These are phyloP conservation scores for Galaxea fascicularis DNA, from an alignment of 92 coral and sea anemone genomes.

Conservation along the genomic window DNA sequence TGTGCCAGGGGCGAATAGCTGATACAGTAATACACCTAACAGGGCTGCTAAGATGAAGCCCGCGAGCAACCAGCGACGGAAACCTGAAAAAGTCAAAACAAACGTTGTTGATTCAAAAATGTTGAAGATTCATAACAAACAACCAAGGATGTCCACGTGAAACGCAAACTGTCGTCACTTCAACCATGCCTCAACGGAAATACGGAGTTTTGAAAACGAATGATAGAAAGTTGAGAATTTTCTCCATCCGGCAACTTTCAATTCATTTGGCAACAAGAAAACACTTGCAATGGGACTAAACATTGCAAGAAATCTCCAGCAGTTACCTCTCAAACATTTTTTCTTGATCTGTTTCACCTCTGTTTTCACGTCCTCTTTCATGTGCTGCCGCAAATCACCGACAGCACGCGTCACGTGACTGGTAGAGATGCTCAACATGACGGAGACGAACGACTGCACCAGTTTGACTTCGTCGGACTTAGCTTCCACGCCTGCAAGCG, in stretches of 20 bases:
- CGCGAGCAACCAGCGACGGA: constrained; percentile 62
- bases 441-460: constrained; percentile 92
- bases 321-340: constrained; percentile 80
- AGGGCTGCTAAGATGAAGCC: constrained; percentile 65
- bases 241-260: no score
- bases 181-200: not conserved
- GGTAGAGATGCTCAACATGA: constrained; percentile 79
- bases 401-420: constrained; percentile 80
- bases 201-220: not conserved
- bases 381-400: constrained; percentile 79
- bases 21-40: constrained; percentile 80
- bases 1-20: constrained; percentile 84
- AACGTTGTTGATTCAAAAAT: not conserved
- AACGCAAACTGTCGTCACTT: not conserved
- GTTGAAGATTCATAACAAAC: not conserved
- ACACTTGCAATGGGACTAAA: not conserved
- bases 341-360: constrained; percentile 78
- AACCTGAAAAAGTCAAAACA: constrained; percentile 49
- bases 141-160: not conserved
- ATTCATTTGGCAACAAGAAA: no score
- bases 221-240: no score
- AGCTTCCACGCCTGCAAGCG: constrained; percentile 73
- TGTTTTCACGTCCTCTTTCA: constrained; percentile 78
- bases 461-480: constrained; percentile 61
- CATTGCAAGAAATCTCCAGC: not conserved